Base-by-base conservation (phyloP, 1,140 invertebrate species). In the Anoplolepis gracilipes region DNA sequence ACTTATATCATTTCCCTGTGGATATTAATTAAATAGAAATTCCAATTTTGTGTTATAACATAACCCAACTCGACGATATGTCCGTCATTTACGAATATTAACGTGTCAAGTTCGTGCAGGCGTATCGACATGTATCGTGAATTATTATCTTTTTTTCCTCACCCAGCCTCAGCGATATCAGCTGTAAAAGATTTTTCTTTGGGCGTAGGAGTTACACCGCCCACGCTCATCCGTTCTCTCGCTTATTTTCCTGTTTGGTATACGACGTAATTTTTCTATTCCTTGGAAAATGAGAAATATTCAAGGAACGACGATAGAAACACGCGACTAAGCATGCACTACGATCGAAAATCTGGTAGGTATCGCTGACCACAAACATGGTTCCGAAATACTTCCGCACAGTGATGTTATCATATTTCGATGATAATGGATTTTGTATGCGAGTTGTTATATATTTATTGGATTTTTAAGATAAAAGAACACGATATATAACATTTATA, bases 141-240 rank as follows among this genome's bases (percentile, higher is more conserved):
- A 67, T 78, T 78, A 67, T 78, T 78, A 78, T 78, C 76, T 67
- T 53, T 65, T 25, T 65, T 30, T 42, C 42, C 25, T 33, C 61
- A 22, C 61, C 28, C 8, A 62, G 39, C 16, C 13, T 46, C 11
- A n/a, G 57, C 1, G 7, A 78, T 53, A 64, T 5, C 39, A 33
- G 75, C 33, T 67, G n/a, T 53, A 64, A 77, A 64, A 25, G 57
- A 77, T 78, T 78, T 78, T 78, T 78, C 59, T 78, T n/a, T 30
- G n/a, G 42, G 30, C 76, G 61, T 78, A 8, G 76, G 76, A 65
- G 42, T 62, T n/a, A 13, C 13, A 33, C 13, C 28, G 3, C 75
- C 61, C 28, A 78, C 75, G 25, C 46, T 65, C 16, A 16, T 6
- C 5, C 61, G 19, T 33, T 36, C 39, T 33, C 30, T 49, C 42